Conservation (phyloP, 1,140 invertebrate genomes). For the fruit fly (Drosophila melanogaster) region Release_6_plus_ISO1_MT NT_033777.3:32061001-32061500, state of each 20-base stretch:
- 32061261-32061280: slow-evolving; percentile 16
- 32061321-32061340: too few relatives aligned
- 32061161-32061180: slow-evolving; percentile 52
- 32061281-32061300: neutral
- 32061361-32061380: too few relatives aligned
- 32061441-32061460: too few relatives aligned
- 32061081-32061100: slow-evolving; percentile 23
- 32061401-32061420: too few relatives aligned
- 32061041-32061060: slow-evolving; percentile 48
- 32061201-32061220: neutral
- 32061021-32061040: slow-evolving; percentile 25
- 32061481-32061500: slow-evolving; percentile 4
- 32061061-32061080: slow-evolving; percentile 10
- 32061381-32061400: too few relatives aligned
- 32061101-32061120: slow-evolving; percentile 43
- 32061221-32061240: slow-evolving; percentile 24
- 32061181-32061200: slow-evolving; percentile 21
- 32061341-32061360: too few relatives aligned
- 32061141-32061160: slow-evolving; percentile 43
- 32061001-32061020: slow-evolving; percentile 70
- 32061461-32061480: too few relatives aligned
- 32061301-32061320: too few relatives aligned
- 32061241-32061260: slow-evolving; percentile 10
- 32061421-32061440: too few relatives aligned
- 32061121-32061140: slow-evolving; percentile 43